phyloP scores from a whole-genome alignment of 2,113 vertebrate species.

The Hiodon tergisus region DNA sequence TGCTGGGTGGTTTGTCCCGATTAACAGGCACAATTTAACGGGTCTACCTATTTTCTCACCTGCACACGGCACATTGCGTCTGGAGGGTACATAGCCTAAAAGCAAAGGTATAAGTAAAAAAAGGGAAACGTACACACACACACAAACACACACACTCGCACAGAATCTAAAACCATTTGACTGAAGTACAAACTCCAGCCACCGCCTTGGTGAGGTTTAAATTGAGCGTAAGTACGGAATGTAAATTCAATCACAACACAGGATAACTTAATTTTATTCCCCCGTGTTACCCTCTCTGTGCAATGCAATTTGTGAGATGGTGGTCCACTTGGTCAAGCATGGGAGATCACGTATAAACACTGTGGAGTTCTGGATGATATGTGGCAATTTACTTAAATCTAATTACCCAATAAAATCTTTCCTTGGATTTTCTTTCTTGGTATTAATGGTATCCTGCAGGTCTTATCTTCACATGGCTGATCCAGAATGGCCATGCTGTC shows the following conservation, averaged over 20 bases:
- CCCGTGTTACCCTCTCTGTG: not conserved
- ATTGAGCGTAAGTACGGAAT: constrained; percentile 12
- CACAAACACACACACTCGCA: too few relatives aligned
- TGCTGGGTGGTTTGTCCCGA: too few relatives aligned
- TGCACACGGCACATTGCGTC: too few relatives aligned
- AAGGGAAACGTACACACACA: too few relatives aligned
- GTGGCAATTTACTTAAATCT: constrained; percentile 5
- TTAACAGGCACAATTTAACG: too few relatives aligned
- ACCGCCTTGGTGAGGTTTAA: not conserved
- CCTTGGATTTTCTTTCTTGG: not conserved
- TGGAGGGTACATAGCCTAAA: too few relatives aligned
- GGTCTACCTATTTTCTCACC: too few relatives aligned
- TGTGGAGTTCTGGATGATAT: not conserved
- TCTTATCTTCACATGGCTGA: not conserved
- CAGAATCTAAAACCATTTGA: not conserved
- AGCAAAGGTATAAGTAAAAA: too few relatives aligned
- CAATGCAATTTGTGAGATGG: constrained; percentile 7
- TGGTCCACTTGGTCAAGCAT: constrained; percentile 8
- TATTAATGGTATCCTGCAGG: not conserved
- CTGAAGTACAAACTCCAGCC: not conserved
- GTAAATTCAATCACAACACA: constrained; percentile 3
- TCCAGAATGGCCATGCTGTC: not conserved
- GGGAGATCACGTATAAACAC: not conserved
- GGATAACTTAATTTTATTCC: not conserved
- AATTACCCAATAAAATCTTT: constrained; percentile 11